Base-by-base conservation (phyloP, 2,113 vertebrate genomes). In the Hylia prasina region DNA sequence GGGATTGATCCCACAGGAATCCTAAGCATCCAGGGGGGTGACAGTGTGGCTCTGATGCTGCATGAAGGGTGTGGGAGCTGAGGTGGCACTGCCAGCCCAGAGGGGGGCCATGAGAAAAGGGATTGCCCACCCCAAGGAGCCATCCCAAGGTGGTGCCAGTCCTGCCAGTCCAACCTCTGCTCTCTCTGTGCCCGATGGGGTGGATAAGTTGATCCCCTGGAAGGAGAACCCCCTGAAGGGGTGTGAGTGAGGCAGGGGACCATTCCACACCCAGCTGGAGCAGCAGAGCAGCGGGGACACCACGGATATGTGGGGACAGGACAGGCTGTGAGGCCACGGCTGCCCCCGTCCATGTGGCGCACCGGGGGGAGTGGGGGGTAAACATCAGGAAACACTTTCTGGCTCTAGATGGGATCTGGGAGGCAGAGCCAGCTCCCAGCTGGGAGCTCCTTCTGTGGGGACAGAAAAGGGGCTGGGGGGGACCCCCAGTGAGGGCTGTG, bases 271-370 rank as follows among this genome's bases (percentile, higher is more conserved):
- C 35, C 79, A 31, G 30, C n/a, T 35, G 53, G 70, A 73, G 54
- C 58, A n/a, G 68, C 35, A 22, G 82, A 40, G 53, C 22, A 63
- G 42, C 1, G 1, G 44, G 54, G 48, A 63, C 5, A 13, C 3
- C 0, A 1, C 0, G 5, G 27, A 31, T 12, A 30, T 22, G 42
- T 0, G 6, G 65, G 71, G 57, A 54, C 82, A 30, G 73, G 24
- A 65, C 0, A 0, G 35, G 77, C 63, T 61, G 8, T 0, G 58
- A 37, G 79, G 44, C 58, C 58, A 11, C 0, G 0, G 40, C 48
- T 47, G 65, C 15, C 19, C 23, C 0, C 1, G 0, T 30, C 76
- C 90, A 19, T 2, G 3, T 57, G 70, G 37, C 88, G 47, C 51
- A 44, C 0, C 16, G 83, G 79, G 80, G 91, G 83, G 75, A 66